Base-by-base conservation (phyloP, 64 coral and sea anemone species). In the Montipora efflorescens region DNA sequence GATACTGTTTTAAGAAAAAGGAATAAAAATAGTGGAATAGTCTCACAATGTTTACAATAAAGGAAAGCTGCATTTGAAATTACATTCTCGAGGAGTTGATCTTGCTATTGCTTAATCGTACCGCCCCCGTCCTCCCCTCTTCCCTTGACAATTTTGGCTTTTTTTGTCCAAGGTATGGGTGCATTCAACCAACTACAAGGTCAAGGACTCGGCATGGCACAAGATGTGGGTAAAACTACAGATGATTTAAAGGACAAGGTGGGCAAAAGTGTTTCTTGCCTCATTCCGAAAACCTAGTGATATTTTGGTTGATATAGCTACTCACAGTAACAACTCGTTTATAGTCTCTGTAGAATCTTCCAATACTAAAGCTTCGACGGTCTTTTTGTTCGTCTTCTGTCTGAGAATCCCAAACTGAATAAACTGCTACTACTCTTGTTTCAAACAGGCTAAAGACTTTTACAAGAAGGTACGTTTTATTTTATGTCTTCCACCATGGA, bases 221-320 rank as follows among this genome's bases (percentile, higher is more conserved):
- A 93, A 59, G 92, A 75, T 51, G 3, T 91, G 9, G 72, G 25
- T 53, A 78, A 67, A 21, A 67, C 82, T 22, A 81, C 69, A 10
- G 92, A 93, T 74, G 92, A 87, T 88, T 48, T 93, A 28, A 93
- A 80, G 47, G 67, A 88, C 18, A 93, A 88, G 92, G 92, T 92
- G 47, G 22, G 70, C 45, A 15, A 13, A 8, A 19, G 1, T 16
- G 44, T 16, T 14, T 64, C 59, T 64, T 64, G 10, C 0, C 28
- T 36, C 0, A 36, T 36, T 36, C 28, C 28, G 28, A 36, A 36
- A 36, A 36, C 28, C 1, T 36, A 36, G 28, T 36, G 28, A 36
- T 36, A 36, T 36, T 36, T 36, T 36, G 28, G 1, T 36, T 36
- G 28, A 1, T 36, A 36, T 1, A 36, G 28, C 28, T 36, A 36